Percentiles rank a stretch among this genome's conserved stretches.
These are phyloP conservation scores for Columba guinea DNA, from an alignment of 2,797 vertebrate genomes.

Conservation along the genomic window DNA sequence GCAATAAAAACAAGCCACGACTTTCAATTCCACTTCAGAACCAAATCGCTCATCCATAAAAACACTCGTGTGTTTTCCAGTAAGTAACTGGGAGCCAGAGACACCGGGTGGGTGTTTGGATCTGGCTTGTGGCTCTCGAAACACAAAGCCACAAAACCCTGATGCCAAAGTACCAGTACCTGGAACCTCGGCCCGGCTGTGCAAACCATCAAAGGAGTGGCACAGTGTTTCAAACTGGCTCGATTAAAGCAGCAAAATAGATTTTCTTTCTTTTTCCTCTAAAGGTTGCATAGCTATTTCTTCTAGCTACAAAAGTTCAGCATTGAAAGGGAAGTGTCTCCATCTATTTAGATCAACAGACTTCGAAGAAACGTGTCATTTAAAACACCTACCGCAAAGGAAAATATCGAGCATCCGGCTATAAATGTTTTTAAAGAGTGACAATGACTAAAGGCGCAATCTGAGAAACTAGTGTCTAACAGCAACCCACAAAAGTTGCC, in stretches of 20 bases:
- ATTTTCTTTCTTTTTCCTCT: not conserved
- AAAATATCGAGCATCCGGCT: not conserved
- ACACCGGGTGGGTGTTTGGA: not conserved
- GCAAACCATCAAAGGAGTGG: not conserved
- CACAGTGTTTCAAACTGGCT: not conserved
- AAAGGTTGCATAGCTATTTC: not conserved
- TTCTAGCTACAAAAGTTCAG: not conserved
- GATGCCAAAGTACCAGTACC: conserved; percentile 1
- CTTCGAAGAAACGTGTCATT: not conserved
- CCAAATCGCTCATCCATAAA: not conserved
- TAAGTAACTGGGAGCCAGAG: not conserved
- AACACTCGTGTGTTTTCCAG: not conserved
- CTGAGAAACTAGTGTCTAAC: not conserved
- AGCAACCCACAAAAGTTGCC: not conserved
- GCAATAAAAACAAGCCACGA: conserved; percentile 25
- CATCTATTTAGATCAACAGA: not conserved
- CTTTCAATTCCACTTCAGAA: not conserved
- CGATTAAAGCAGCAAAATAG: not conserved
- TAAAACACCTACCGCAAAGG: not conserved
- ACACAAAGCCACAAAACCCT: not conserved
- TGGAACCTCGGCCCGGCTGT: not conserved
- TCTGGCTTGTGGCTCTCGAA: not conserved
- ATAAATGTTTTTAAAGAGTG: not conserved
- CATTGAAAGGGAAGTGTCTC: not conserved
- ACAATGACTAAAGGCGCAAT: not conserved